Conservation (phyloP, 2,888 invertebrate species). For the Acanthacorydalis orientalis region DNA sequence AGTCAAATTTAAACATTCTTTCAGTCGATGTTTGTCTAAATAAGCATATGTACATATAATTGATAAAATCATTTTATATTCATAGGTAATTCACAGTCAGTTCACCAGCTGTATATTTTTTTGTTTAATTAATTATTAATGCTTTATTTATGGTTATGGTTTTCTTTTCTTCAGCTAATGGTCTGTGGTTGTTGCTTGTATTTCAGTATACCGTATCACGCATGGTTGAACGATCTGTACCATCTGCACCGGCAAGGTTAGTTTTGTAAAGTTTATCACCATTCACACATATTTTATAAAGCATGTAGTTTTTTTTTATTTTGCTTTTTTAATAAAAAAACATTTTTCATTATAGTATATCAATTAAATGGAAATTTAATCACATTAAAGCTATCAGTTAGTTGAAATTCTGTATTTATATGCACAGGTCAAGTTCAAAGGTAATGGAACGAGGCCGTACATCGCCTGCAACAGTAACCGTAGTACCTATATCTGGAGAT, state of each 20-base stretch:
- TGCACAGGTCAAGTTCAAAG: constrained; percentile 42
- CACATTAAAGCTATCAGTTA: constrained; percentile 4
- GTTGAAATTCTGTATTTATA: constrained; percentile 3
- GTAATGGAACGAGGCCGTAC: constrained; percentile 46
- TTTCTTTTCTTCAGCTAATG: constrained; percentile 5
- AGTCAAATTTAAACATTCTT: too few relatives aligned
- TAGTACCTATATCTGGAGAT: constrained; percentile 20
- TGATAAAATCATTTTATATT: too few relatives aligned
- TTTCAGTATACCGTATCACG: constrained; percentile 21
- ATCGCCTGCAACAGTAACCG: constrained; percentile 42
- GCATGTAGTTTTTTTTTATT: not conserved
- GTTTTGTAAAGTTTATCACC: constrained; percentile 10
- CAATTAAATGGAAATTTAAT: not conserved
- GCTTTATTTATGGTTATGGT: constrained; percentile 4
- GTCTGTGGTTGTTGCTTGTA: constrained; percentile 15
- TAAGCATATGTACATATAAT: too few relatives aligned
- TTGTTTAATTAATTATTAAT: not conserved
- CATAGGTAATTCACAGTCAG: too few relatives aligned
- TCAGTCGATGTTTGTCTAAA: too few relatives aligned
- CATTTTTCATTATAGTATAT: not conserved
- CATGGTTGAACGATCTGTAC: constrained; percentile 22
- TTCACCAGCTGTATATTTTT: not conserved
- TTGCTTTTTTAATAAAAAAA: not conserved
- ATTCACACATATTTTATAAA: constrained; percentile 4
- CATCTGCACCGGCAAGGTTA: constrained; percentile 23